Evolutionary conservation across 2,888 invertebrate species (phyloP).

Genomic region (Tinea pellionella): DNA sequence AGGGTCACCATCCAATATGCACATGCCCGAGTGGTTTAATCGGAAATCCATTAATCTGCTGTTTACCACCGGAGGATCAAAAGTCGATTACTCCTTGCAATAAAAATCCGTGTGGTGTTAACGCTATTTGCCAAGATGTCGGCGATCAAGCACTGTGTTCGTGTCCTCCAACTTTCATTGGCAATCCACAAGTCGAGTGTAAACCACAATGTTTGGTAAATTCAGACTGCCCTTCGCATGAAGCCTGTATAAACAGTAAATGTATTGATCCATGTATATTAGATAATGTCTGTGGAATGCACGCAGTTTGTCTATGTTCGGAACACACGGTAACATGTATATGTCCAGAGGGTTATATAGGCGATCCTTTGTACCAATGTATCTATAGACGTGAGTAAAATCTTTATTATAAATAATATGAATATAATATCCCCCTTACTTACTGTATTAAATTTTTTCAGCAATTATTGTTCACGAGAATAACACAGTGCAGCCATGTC

Average conservation of each 20-base stretch:
- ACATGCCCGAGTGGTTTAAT: slow-evolving; percentile 77
- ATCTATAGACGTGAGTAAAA: slow-evolving; percentile 59
- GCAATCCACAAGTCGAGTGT: slow-evolving; percentile 83
- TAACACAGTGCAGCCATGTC: slow-evolving; percentile 74
- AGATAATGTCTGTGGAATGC: slow-evolving; percentile 80
- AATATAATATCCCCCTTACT: slow-evolving; percentile 7
- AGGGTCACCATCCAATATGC: slow-evolving; percentile 84
- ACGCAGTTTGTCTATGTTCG: slow-evolving; percentile 82
- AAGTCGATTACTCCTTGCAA: slow-evolving; percentile 74
- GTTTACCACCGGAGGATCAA: slow-evolving; percentile 71
- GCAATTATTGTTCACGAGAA: slow-evolving; percentile 69
- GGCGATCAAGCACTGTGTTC: slow-evolving; percentile 80
- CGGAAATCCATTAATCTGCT: slow-evolving; percentile 83
- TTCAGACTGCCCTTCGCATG: slow-evolving; percentile 80
- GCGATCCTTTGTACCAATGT: slow-evolving; percentile 84
- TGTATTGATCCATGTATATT: slow-evolving; percentile 79
- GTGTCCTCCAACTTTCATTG: slow-evolving; percentile 79
- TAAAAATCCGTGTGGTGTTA: slow-evolving; percentile 81
- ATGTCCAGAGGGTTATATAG: slow-evolving; percentile 81
- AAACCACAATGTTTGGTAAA: slow-evolving; percentile 85
- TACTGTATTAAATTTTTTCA: slow-evolving; percentile 24
- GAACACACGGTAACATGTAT: slow-evolving; percentile 87
- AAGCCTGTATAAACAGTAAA: slow-evolving; percentile 80
- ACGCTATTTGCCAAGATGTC: slow-evolving; percentile 81
- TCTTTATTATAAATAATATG: slow-evolving; percentile 13